phyloP scores from a whole-genome alignment of 2,113 vertebrate species.

The Menidia beryllina region DNA sequence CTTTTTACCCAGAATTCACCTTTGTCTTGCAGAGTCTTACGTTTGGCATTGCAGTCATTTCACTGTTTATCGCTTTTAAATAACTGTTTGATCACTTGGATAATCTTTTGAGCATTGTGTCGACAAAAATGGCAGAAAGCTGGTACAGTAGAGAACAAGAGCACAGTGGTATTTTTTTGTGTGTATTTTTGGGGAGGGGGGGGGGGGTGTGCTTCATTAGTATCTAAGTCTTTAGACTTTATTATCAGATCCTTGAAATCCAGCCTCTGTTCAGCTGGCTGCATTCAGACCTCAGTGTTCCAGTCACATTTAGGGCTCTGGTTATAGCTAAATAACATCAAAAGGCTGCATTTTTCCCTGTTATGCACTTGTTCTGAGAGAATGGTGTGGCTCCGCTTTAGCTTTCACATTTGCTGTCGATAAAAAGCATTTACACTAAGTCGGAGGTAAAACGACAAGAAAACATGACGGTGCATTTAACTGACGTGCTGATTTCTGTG shows the following conservation, averaged over 20 bases:
- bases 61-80: conserved; percentile 34
- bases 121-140: conserved; percentile 18
- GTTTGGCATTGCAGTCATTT: conserved; percentile 21
- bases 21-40: conserved; percentile 6
- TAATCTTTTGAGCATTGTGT: conserved; percentile 10
- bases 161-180: neutral
- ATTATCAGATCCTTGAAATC: conserved; percentile 43
- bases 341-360: conserved; percentile 31
- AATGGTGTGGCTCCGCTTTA: conserved; percentile 23
- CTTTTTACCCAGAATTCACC: conserved; percentile 26
- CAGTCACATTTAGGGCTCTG: conserved; percentile 30
- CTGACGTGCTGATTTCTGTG: conserved; percentile 32
- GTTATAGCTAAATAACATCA: conserved; percentile 32
- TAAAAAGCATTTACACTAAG: conserved; percentile 32
- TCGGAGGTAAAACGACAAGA: conserved; percentile 40
- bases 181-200: too few species aligned
- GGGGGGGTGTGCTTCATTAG: too few species aligned
- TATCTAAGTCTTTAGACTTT: conserved; percentile 5
- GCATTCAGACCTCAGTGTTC: conserved; percentile 20
- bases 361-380: conserved; percentile 30
- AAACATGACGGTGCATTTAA: conserved; percentile 20
- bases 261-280: conserved; percentile 7
- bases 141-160: conserved; percentile 28
- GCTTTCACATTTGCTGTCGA: conserved; percentile 41
- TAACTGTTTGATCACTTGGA: conserved; percentile 20